Evolutionary conservation across 2,113 vertebrate species (phyloP).

Genomic region (Probosciger aterrimus): DNA sequence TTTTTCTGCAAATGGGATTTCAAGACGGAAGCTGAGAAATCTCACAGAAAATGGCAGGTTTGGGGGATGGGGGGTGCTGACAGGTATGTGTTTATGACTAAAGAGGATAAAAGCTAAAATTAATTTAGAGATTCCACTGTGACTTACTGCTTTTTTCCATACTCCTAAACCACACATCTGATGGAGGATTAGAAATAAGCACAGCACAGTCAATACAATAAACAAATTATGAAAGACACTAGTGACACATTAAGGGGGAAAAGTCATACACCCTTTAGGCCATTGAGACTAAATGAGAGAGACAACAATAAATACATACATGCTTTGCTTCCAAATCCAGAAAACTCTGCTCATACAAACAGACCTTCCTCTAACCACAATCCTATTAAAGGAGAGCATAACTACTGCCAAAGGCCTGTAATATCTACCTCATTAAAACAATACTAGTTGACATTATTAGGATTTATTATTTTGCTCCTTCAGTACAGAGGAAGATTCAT

Average conservation of each 20-base stretch:
- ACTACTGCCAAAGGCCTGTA: background rate
- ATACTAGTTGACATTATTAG: conserved; percentile 8
- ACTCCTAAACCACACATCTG: background rate
- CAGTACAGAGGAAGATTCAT: conserved; percentile 3
- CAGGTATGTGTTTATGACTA: background rate
- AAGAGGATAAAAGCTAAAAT: background rate
- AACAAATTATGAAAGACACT: background rate
- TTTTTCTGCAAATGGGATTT: background rate
- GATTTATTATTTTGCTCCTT: conserved; percentile 30
- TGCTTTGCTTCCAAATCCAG: background rate
- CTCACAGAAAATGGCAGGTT: background rate
- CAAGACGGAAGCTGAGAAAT: conserved; percentile 13
- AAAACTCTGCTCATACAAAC: background rate
- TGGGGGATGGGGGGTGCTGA: background rate
- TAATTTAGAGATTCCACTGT: background rate
- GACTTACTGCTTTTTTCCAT: background rate
- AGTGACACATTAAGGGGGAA: background rate
- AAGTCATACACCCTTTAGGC: background rate
- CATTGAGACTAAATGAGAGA: background rate
- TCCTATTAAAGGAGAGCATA: background rate
- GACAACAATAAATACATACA: background rate
- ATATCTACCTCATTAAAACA: conserved; percentile 29
- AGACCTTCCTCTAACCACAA: background rate
- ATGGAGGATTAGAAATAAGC: background rate
- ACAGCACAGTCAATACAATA: background rate